A percentile compares a stretch with the other conserved stretches of the same genome.
phyloP scores from a whole-genome alignment of 2,888 invertebrate species.

The Lamellibrachia columna region DNA sequence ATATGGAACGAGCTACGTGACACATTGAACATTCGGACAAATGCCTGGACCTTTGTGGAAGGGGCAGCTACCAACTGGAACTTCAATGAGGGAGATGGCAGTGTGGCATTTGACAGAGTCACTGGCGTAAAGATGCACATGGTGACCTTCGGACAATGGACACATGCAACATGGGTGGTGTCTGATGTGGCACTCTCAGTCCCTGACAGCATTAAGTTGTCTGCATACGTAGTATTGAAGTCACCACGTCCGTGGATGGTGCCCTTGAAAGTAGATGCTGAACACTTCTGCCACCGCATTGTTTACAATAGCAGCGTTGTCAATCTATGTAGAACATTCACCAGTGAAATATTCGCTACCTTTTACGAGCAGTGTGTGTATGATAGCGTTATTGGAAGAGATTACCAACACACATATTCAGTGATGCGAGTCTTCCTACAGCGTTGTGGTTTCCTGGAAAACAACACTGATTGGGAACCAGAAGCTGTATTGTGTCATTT shows the following conservation, averaged over 20 bases:
- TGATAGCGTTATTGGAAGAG: not conserved
- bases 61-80: constrained; percentile 7
- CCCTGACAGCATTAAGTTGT: not conserved
- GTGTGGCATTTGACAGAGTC: not conserved
- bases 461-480: not conserved
- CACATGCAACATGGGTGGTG: not conserved
- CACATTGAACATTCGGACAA: not conserved
- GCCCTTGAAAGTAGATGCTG: not conserved
- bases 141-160: not conserved
- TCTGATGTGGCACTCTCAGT: not conserved
- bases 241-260: not conserved
- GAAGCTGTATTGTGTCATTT: not conserved
- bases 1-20: constrained; percentile 45
- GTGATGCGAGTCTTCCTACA: not conserved
- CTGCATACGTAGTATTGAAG: not conserved
- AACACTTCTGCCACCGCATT: not conserved
- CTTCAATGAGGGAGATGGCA: constrained; percentile 21
- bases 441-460: not conserved
- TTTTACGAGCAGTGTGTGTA: not conserved
- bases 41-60: not conserved
- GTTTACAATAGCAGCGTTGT: not conserved
- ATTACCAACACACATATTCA: not conserved
- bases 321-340: not conserved
- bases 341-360: not conserved
- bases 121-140: not conserved